Evolutionary conservation across 35 echinoderm and acorn worm genomes (phyloP), one percentile per base, ranked within the genome.

Genomic region (Apostichopus japonicus): DNA sequence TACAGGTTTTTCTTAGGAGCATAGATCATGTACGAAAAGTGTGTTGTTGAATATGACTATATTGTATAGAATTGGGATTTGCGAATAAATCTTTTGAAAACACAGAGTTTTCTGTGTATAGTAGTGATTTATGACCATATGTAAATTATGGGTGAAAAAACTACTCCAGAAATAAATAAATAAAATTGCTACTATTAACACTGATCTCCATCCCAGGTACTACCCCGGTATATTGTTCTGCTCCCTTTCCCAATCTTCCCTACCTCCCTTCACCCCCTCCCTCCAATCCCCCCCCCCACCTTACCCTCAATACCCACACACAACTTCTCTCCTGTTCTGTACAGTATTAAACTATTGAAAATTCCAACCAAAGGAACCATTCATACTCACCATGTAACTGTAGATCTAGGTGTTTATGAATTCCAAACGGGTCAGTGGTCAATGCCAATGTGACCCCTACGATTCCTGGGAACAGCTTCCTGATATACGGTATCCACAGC

Each of bases 341-440:
- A 3, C 33, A 44, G 33, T 44, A 44, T 44, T 44, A 44, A 44
- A 4, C 33, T 44, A 44, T 44, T 44, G 2, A 44, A 44, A 44
- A 0, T 44, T 44, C 33, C 33, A 4, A 10, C 57, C 57, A 10
- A 2, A 13, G 7, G 13, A 61, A 61, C 56, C 9, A 59, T 7
- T 57, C 51, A 84, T 84, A 11, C 82, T 93, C 84, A 99, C 97
- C 93, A 96, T 99, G 94, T 25, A 99, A 53, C 21, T 94, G 91
- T 21, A 99, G 55, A 90, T 99, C 97, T 90, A 99, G 80, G 5
- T 92, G 80, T 56, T 91, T 95, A 14, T 87, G 82, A 24, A 93
- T 92, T 6, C 77, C 86, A 63, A 93, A 63, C 10, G 33, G 70
- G 15, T 84, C 90, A 19, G 82, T 52, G 23, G 97, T 92, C 10